Evolutionary conservation across 2,113 vertebrate species (phyloP).

Genomic region (Barbus barbus): DNA sequence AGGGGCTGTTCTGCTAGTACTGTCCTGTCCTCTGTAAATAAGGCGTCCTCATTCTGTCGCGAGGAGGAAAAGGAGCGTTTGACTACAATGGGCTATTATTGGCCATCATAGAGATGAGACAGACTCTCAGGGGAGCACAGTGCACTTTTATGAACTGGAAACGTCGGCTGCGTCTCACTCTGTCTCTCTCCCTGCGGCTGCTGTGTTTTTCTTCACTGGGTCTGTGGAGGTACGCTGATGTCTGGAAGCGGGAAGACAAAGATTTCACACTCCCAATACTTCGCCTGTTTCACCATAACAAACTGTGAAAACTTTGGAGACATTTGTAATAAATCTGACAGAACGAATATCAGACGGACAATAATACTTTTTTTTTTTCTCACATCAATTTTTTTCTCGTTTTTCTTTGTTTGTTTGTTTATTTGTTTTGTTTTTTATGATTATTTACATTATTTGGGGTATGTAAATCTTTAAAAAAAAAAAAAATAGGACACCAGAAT

Average conservation of each 20-base stretch:
- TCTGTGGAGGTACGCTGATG: slow-evolving; percentile 71
- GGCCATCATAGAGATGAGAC: slow-evolving; percentile 85
- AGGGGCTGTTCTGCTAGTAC: slow-evolving; percentile 67
- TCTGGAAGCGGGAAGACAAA: slow-evolving; percentile 74
- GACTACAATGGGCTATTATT: slow-evolving; percentile 88
- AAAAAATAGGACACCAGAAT: background rate
- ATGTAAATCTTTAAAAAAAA: background rate
- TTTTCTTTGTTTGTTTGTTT: too few relatives aligned
- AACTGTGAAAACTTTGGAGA: background rate
- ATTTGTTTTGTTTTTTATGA: background rate
- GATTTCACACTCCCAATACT: background rate
- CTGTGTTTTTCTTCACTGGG: slow-evolving; percentile 74
- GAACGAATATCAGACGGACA: background rate
- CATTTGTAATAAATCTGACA: background rate
- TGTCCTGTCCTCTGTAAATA: slow-evolving; percentile 81
- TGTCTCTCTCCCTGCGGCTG: slow-evolving; percentile 59
- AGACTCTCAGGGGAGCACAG: slow-evolving; percentile 81
- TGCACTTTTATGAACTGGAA: slow-evolving; percentile 81
- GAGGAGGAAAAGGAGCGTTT: slow-evolving; percentile 81
- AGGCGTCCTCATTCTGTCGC: slow-evolving; percentile 83
- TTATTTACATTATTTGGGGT: background rate
- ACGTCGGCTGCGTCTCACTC: slow-evolving; percentile 80
- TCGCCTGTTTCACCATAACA: background rate
- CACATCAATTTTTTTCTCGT: too few relatives aligned
- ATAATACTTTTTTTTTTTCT: slow-evolving; percentile 11